Evolutionary conservation across 2,888 invertebrate species (phyloP).

Genomic region (Schizotus pectinicornis): DNA sequence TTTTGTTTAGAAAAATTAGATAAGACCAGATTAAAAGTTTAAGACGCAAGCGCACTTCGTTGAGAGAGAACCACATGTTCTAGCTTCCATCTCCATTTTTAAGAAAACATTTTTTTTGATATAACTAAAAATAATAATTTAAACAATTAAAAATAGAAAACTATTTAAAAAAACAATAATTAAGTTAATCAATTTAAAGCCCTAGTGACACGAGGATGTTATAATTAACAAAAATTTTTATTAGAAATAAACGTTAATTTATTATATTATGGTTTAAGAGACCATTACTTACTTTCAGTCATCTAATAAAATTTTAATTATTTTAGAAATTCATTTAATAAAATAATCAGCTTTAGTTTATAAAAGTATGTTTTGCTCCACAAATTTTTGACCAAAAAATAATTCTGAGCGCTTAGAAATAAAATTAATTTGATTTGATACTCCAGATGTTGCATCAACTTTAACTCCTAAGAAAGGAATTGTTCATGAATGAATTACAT

Average conservation of each 20-base stretch:
- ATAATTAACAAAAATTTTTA: conserved; percentile 64
- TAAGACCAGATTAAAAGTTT: no score
- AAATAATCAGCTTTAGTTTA: conserved; percentile 64
- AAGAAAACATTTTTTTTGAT: no score
- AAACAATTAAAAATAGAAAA: no score
- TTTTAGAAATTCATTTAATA: conserved; percentile 65
- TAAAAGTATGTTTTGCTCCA: conserved; percentile 80
- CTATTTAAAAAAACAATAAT: no score
- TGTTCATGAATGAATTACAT: conserved; percentile 74
- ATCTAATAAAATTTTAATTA: conserved; percentile 64
- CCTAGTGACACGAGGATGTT: no score
- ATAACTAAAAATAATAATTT: no score
- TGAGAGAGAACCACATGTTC: no score
- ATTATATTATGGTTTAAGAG: conserved; percentile 74
- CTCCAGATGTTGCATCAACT: conserved; percentile 70
- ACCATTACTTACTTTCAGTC: conserved; percentile 74
- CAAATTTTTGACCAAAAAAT: conserved; percentile 82
- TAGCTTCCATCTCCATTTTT: no score
- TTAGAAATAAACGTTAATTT: conserved; percentile 69
- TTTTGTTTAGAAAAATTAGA: no score
- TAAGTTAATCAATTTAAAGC: no score
- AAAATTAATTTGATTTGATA: conserved; percentile 69
- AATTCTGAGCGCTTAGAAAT: conserved; percentile 68
- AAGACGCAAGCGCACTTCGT: no score
- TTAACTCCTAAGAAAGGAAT: conserved; percentile 68